Base-by-base conservation (phyloP, 1,140 invertebrate genomes). In the Heliconius himera region DNA sequence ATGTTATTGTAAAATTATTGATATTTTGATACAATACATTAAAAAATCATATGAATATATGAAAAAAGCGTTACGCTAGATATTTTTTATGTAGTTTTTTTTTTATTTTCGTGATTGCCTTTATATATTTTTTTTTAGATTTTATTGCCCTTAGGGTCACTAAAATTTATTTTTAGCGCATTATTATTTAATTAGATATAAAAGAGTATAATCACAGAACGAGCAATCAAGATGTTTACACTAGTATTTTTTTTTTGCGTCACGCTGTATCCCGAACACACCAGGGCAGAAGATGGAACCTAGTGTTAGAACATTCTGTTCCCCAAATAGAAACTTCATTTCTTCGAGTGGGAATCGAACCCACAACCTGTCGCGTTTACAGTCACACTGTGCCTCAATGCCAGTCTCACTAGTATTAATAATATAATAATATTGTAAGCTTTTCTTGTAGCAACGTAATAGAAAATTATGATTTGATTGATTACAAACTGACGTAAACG, bases 401-500 rank as follows among this genome's bases (percentile, higher is more conserved):
- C 33, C 33, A 36, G 33, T 36, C 33, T 36, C 1, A 66, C 22
- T 26, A 66, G 20, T n/a, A 8, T 56, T 56, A 56, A 56, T 22
- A 56, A n/a, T 56, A 56, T 56, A 56, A n/a, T n/a, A 56, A 56
- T 56, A 56, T 56, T 56, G 9, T n/a, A 66, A 66, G 11, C n/a
- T 66, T 66, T 66, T 66, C 60, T 66, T 66, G 60, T 16, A 26
- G 9, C 13, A 66, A 66, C 60, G 60, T 66, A 66, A 66, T 66
- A 66, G 60, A 66, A 66, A 66, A 66, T 66, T 66, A 66, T 66
- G 20, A 71, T 38, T 71, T 78, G 77, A 78, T 78, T 73, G 77
- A 78, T 78, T 73, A 26, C 51, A 29, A 26, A 20, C 66, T 75
- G 73, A 54, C 79, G 70, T 81, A 81, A 81, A 81, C 70, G 51